phyloP scores from a whole-genome alignment of 2,888 invertebrate species.

The Chrysotoxum bicinctum region DNA sequence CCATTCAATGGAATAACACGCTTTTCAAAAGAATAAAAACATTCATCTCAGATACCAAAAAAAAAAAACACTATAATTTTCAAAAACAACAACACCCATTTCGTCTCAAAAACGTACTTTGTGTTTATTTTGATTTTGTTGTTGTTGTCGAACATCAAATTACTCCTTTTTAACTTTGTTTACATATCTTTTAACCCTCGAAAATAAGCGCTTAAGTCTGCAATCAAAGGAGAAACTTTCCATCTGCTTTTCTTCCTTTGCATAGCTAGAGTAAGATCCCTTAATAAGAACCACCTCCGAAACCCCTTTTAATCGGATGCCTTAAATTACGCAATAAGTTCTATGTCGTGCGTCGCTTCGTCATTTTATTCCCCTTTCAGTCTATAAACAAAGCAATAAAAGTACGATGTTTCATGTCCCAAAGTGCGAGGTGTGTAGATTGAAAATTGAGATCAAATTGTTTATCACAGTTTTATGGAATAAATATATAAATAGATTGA shows the following conservation, averaged over 20 bases:
- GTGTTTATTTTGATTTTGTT: background rate
- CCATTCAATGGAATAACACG: too few relatives aligned
- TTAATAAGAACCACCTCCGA: slow-evolving; percentile 1
- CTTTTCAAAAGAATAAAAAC: background rate
- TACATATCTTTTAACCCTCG: slow-evolving; percentile 22
- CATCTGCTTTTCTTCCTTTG: slow-evolving; percentile 40
- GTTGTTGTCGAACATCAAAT: slow-evolving; percentile 15
- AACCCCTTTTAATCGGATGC: background rate
- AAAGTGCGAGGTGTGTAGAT: slow-evolving; percentile 49
- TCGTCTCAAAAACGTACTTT: background rate
- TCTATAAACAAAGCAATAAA: slow-evolving; percentile 31
- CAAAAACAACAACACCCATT: slow-evolving; percentile 11
- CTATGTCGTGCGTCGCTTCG: slow-evolving; percentile 4
- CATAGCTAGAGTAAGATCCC: slow-evolving; percentile 1
- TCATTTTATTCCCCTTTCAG: background rate
- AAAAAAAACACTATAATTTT: slow-evolving; percentile 23
- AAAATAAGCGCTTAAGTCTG: background rate
- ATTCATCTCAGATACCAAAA: slow-evolving; percentile 13
- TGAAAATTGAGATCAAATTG: slow-evolving; percentile 12
- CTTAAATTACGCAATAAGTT: slow-evolving; percentile 46
- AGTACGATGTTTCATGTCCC: slow-evolving; percentile 24
- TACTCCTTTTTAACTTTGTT: slow-evolving; percentile 20
- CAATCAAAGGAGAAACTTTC: slow-evolving; percentile 21
- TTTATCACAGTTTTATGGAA: slow-evolving; percentile 32
- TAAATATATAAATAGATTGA: slow-evolving; percentile 1